Evolutionary conservation across 92 coral and sea anemone species (phyloP), one percentile per base, ranked within the genome.

Genomic region (Porites rus): DNA sequence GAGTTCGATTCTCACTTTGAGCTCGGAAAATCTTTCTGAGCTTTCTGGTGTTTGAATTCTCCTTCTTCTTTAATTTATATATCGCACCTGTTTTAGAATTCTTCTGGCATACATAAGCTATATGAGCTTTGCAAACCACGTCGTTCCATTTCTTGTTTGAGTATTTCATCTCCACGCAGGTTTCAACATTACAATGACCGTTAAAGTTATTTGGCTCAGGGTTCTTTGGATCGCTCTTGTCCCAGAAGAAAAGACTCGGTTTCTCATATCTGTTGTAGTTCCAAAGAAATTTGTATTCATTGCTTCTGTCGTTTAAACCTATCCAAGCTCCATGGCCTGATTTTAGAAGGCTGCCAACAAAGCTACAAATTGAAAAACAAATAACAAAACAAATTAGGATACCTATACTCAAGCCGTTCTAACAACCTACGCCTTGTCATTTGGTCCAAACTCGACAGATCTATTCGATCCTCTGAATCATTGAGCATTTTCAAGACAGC

Each of bases 291-390:
- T 51, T 79, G 13, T 95, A 81, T 75, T 96, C 99, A 31, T 78
- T 82, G 51, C 93, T 83, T 92, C 92, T 93, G 90, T 96, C 99
- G 84, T 94, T 96, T 70, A 96, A 77, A 46, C 99, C 99, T 5
- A 96, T 84, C 99, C 99, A 96, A 2, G 84, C 99, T 1, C 99
- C 99, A 68, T 90, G 93, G 25, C 98, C 99, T 25, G 98, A 86
- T 67, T 83, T 78, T 8, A 96, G 86, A 12, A 96, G 93, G 28
- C 87, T 76, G 38, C 95, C 98, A 10, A 96, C 92, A 78, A 96
- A 94, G 50, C 99, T 96, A 66, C 0, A 69, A 66, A 74, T 3
- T 16, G 54, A 64, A 28, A 6, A 51, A 21, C 17, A 71, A 6
- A 11, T 8, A 20, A 1, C 1, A 8, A 16, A 72, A 10, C 11